phyloP scores from a whole-genome alignment of 2,888 invertebrate genomes.

The Philereme transversata region DNA sequence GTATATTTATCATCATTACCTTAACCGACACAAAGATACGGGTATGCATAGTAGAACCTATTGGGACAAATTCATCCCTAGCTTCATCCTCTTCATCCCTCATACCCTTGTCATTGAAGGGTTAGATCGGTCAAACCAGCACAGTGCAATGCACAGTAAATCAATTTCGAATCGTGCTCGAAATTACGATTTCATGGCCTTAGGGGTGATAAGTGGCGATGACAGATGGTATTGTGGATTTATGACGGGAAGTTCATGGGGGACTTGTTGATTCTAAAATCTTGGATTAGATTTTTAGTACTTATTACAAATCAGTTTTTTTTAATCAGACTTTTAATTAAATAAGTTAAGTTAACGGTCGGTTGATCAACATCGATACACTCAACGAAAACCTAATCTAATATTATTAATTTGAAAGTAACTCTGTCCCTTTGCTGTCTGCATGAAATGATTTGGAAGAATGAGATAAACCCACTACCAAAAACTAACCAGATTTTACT shows the following conservation, averaged over 20 bases:
- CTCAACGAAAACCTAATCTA: no score
- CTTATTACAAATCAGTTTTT: no score
- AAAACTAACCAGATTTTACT: no score
- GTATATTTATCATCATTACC: conserved; percentile 42
- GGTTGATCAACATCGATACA: no score
- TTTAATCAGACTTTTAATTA: no score
- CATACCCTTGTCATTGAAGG: conserved; percentile 39
- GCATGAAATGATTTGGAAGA: no score
- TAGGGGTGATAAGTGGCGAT: conserved; percentile 30
- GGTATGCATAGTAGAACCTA: conserved; percentile 39
- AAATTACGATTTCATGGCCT: conserved; percentile 39
- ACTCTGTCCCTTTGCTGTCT: no score
- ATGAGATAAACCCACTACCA: no score
- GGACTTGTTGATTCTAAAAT: conserved; percentile 16
- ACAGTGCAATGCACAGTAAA: conserved; percentile 37
- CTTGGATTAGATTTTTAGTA: no score
- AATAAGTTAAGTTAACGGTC: no score
- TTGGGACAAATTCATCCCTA: conserved; percentile 42
- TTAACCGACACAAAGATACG: conserved; percentile 34
- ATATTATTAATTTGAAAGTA: no score
- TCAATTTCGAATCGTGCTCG: conserved; percentile 34
- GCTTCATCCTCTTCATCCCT: conserved; percentile 37
- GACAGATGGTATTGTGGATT: conserved; percentile 22
- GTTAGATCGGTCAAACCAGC: conserved; percentile 27
- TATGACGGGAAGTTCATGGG: conserved; percentile 22